phyloP scores from a whole-genome alignment of 2,113 vertebrate genomes.

The Megaceryle maxima region DNA sequence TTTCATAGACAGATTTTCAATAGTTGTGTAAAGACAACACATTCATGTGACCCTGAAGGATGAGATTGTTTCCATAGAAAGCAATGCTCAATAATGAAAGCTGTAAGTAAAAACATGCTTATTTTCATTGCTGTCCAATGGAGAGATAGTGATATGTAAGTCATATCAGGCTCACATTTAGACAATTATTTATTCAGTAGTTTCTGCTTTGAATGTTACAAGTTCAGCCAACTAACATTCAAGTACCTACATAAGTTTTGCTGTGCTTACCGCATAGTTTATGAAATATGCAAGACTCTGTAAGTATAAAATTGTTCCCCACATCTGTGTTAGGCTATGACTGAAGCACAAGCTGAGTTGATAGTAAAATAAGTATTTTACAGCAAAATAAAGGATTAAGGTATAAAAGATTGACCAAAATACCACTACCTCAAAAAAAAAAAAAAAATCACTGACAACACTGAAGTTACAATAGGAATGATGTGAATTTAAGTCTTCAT shows the following conservation, averaged over 20 bases:
- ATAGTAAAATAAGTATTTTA: background rate
- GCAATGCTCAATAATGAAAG: background rate
- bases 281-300: background rate
- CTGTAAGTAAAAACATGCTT: background rate
- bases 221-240: background rate
- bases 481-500: background rate
- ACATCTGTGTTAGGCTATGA: background rate
- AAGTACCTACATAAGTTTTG: background rate
- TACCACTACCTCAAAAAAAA: background rate
- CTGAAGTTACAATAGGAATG: background rate
- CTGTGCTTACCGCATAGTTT: background rate
- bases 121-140: background rate
- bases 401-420: background rate
- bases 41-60: background rate
- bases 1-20: background rate
- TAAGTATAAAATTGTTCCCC: background rate
- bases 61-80: background rate
- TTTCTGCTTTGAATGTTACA: background rate
- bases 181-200: background rate
- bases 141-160: background rate
- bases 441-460: background rate
- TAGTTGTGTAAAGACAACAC: background rate
- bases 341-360: background rate
- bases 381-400: background rate
- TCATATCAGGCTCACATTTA: background rate